A percentile compares a stretch with the other conserved stretches of the same genome.
These are phyloP conservation scores for Myripristis murdjan DNA, from an alignment of 2,797 vertebrate species.

Conservation along the genomic window DNA sequence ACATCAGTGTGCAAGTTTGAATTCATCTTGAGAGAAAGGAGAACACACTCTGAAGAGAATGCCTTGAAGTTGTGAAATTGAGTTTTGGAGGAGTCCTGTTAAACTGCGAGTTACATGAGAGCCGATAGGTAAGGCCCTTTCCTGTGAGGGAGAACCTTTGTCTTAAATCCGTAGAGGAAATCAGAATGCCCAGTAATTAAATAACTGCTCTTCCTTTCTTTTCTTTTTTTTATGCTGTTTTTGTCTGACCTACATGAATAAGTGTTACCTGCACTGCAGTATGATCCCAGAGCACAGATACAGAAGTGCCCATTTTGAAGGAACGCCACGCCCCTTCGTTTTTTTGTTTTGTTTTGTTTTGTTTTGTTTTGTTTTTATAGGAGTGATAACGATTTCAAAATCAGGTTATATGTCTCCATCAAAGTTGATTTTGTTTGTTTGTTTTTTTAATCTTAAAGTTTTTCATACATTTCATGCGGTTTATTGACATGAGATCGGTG, in stretches of 20 bases:
- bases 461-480: slow-evolving; percentile 66
- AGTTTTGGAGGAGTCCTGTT: slow-evolving; percentile 53
- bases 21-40: slow-evolving; percentile 60
- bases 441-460: slow-evolving; percentile 29
- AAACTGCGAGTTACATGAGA: slow-evolving; percentile 55
- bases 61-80: slow-evolving; percentile 68
- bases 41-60: slow-evolving; percentile 71
- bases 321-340: slow-evolving; percentile 65
- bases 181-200: slow-evolving; percentile 57
- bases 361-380: too few species aligned
- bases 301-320: slow-evolving; percentile 60
- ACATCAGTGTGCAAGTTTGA: slow-evolving; percentile 68
- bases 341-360: too few species aligned
- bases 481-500: slow-evolving; percentile 26
- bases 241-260: slow-evolving; percentile 46
- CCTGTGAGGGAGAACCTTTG: slow-evolving; percentile 66
- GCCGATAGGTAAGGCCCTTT: slow-evolving; percentile 54
- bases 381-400: slow-evolving; percentile 44
- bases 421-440: slow-evolving; percentile 1
- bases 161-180: slow-evolving; percentile 74
- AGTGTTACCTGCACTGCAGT: slow-evolving; percentile 59
- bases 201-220: slow-evolving; percentile 9
- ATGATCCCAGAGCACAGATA: slow-evolving; percentile 64
- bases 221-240: slow-evolving; percentile 27
- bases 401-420: slow-evolving; percentile 39